These are phyloP conservation scores for Chrysolina oricalcia DNA, from an alignment of 2,888 invertebrate genomes.

Conservation along the genomic window DNA sequence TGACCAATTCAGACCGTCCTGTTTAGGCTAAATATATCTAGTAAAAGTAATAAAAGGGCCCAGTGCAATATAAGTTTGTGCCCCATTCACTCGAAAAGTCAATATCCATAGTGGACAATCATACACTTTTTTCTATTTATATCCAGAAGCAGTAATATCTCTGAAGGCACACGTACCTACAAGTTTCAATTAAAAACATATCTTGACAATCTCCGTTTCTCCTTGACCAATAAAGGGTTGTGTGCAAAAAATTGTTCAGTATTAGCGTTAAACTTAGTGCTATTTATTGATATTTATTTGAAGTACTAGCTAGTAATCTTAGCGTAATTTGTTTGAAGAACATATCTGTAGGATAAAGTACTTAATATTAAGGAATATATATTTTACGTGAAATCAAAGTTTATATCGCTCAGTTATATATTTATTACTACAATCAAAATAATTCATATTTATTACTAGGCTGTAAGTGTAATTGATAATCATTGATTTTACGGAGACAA, in stretches of 20 bases:
- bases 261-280: slow-evolving; percentile 36
- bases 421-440: slow-evolving; percentile 50
- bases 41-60: slow-evolving; percentile 57
- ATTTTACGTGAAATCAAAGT: slow-evolving; percentile 28
- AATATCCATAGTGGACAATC: slow-evolving; percentile 59
- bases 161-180: slow-evolving; percentile 62
- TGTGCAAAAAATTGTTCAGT: slow-evolving; percentile 49
- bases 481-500: slow-evolving; percentile 62
- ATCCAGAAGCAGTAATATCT: slow-evolving; percentile 17
- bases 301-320: slow-evolving; percentile 47
- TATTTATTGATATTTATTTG: slow-evolving; percentile 43
- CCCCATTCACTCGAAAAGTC: slow-evolving; percentile 65
- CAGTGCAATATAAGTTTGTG: slow-evolving; percentile 62
- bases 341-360: slow-evolving; percentile 63
- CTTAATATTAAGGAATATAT: slow-evolving; percentile 47
- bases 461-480: slow-evolving; percentile 42
- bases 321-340: slow-evolving; percentile 59
- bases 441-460: slow-evolving; percentile 20
- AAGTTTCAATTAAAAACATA: slow-evolving; percentile 67
- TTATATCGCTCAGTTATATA: slow-evolving; percentile 60
- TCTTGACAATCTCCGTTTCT: slow-evolving; percentile 56
- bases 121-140: not conserved
- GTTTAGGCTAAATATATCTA: slow-evolving; percentile 26
- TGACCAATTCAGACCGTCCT: slow-evolving; percentile 50
- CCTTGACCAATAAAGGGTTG: slow-evolving; percentile 53